Evolutionary conservation across 2,113 vertebrate species (phyloP), one percentile per base, ranked within the genome.

Genomic region (Hydrochoerus hydrochaeris): DNA sequence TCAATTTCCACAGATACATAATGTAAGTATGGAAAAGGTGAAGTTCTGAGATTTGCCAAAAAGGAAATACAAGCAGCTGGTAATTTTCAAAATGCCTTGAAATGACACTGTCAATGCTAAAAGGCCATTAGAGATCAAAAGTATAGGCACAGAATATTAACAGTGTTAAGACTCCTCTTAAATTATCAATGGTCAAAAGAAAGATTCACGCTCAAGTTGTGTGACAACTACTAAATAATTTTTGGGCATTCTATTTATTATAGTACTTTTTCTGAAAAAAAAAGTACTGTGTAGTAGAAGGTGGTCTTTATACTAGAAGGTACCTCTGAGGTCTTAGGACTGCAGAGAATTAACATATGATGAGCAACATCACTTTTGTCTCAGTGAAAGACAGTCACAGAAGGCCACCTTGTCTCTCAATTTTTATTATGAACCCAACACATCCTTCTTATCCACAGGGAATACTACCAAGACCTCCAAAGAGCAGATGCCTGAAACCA

Each of bases 31-130:
- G 22, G 84, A 46, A 49, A 92, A 93, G 62, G 57, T 54, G 7
- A 77, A 94, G 80, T 67, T 88, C 85, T 82, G 32, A 82, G 57
- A 88, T 49, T 65, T 85, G 82, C 58, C 49, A 22, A 69, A 97
- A 83, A 97, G 26, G 60, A 90, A 77, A 90, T 32, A 14, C 28
- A 65, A 44, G 16, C 52, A 77, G 41, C 49, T 1, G 0, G 63
- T 65, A 80, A 81, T 77, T 82, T 87, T 92, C 83, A 92, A 44
- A 54, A 88, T 41, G 32, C 22, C 60, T 88, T 63, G 38, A 90
- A 84, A 87, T 82, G 28, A 95, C 11, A 26, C 81, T 88, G 49
- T 86, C 46, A 62, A 12, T 35, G 26, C 81, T 65, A 65, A 78
- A 62, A 41, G 5, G 22, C 67, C n/a, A 62, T 5, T 32, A 84